Percentiles rank a stretch among this genome's conserved stretches.
These are phyloP conservation scores for Philaethria dido DNA, from an alignment of 2,888 invertebrate species.

Conservation along the genomic window DNA sequence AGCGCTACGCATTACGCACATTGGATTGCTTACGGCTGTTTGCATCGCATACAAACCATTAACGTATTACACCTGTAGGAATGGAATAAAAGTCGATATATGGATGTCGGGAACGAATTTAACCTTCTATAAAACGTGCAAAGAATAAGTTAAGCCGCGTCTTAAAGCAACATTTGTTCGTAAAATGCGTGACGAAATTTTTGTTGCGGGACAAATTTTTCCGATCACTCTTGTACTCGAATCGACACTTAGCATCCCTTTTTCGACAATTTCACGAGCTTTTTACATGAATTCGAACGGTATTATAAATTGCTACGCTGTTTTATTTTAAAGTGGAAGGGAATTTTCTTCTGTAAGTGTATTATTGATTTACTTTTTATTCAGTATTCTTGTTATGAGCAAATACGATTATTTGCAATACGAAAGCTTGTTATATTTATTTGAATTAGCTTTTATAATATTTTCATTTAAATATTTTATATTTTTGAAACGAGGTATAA, in stretches of 20 bases:
- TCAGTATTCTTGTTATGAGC: background rate
- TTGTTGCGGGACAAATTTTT: conserved; percentile 68
- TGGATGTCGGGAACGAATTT: conserved; percentile 56
- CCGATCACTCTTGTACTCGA: conserved; percentile 71
- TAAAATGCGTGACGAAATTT: conserved; percentile 81
- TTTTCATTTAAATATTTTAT: background rate
- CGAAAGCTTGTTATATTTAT: background rate
- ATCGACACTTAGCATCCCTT: conserved; percentile 81
- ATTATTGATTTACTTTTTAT: conserved; percentile 21
- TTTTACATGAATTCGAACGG: conserved; percentile 79
- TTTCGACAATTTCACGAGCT: conserved; percentile 80
- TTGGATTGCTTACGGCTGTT: conserved; percentile 41
- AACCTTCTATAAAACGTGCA: conserved; percentile 78
- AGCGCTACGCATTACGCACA: conserved; percentile 24
- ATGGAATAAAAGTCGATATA: conserved; percentile 62
- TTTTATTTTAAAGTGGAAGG: conserved; percentile 40
- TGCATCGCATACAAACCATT: conserved; percentile 53
- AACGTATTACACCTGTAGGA: conserved; percentile 59
- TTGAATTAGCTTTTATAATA: background rate
- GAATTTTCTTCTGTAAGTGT: conserved; percentile 10
- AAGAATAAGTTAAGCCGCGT: conserved; percentile 75
- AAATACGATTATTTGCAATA: conserved; percentile 10
- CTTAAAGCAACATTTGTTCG: conserved; percentile 80
- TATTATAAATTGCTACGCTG: conserved; percentile 60
- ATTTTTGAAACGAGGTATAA: too few species aligned